phyloP scores from a whole-genome alignment of 2,888 invertebrate species.

The Formica aserva region DNA sequence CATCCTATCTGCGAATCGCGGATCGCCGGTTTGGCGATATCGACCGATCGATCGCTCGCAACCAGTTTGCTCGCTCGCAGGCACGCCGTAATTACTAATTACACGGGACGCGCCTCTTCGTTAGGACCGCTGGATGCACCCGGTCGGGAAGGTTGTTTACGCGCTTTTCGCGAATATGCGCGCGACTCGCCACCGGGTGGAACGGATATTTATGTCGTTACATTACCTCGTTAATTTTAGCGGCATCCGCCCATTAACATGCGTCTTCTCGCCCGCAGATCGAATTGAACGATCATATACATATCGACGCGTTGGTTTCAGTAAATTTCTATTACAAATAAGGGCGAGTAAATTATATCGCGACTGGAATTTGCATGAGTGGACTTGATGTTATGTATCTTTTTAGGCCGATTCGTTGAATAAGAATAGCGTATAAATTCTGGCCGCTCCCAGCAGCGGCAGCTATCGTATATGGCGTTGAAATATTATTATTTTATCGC shows the following conservation, averaged over 20 bases:
- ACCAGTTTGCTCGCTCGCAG: constrained; percentile 46
- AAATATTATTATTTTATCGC: constrained; percentile 1
- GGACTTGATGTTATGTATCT: background rate
- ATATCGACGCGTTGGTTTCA: background rate
- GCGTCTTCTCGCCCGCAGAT: background rate
- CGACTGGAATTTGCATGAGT: background rate
- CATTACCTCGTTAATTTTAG: constrained; percentile 29
- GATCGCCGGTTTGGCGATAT: background rate
- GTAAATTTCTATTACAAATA: background rate
- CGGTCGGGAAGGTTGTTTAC: constrained; percentile 15
- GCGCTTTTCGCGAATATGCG: constrained; percentile 21
- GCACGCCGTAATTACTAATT: constrained; percentile 57
- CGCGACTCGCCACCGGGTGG: constrained; percentile 9
- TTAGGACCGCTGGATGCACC: background rate
- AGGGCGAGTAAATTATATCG: background rate
- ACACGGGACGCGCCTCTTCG: constrained; percentile 47
- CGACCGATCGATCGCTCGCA: constrained; percentile 30
- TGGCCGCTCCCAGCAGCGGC: background rate
- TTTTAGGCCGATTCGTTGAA: constrained; percentile 1
- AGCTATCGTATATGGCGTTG: background rate
- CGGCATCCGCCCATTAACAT: constrained; percentile 9
- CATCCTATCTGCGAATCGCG: background rate
- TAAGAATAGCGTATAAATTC: background rate
- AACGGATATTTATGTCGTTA: constrained; percentile 32
- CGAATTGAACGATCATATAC: background rate